Base-by-base conservation (phyloP, 2,888 invertebrate species). In the Rhaphigaster nebulosa region DNA sequence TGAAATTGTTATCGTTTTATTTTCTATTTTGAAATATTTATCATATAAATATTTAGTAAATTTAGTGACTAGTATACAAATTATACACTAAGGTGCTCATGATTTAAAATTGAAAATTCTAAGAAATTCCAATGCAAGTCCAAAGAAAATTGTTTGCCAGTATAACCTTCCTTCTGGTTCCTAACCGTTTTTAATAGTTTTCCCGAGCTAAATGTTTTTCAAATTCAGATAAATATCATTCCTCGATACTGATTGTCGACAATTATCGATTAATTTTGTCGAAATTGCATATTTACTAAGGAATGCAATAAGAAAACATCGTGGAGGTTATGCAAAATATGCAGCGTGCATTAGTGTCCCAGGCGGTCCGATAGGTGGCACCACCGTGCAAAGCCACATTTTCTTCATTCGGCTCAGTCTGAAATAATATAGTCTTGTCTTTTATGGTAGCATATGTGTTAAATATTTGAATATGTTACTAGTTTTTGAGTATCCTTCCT, bases 261-360 rank as follows among this genome's bases (percentile, higher is more conserved):
- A 45, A 45, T 45, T 50, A n/a, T 84, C 26, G 10, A 84, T 45
- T 84, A 3, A 80, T 50, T 45, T 84, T 45, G 12, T 84, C 10
- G 6, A 41, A 45, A n/a, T 45, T n/a, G 1, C 38, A 10, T 8
- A 76, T 76, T 20, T 20, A 34, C 10, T 38, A 20, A 20, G 70
- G n/a, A 84, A 84, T 84, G 45, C 84, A 84, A 50, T 5, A 50
- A 84, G 45, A 84, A 84, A 84, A 45, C 10, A 45, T 84, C 10
- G 84, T 84, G 26, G n/a, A 84, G 84, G 84, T 84, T 84, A 84
- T 84, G 84, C 45, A 50, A n/a, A 84, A 84, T 84, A 84, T 84
- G 84, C 84, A 76, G 38, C 20, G 34, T 76, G 84, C 45, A n/a
- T 45, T 84, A 45, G 84, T 84, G n/a, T 13, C 13, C 12, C 5